phyloP scores from a whole-genome alignment of 1,140 invertebrate species.

The Brachionus plicatilis region DNA sequence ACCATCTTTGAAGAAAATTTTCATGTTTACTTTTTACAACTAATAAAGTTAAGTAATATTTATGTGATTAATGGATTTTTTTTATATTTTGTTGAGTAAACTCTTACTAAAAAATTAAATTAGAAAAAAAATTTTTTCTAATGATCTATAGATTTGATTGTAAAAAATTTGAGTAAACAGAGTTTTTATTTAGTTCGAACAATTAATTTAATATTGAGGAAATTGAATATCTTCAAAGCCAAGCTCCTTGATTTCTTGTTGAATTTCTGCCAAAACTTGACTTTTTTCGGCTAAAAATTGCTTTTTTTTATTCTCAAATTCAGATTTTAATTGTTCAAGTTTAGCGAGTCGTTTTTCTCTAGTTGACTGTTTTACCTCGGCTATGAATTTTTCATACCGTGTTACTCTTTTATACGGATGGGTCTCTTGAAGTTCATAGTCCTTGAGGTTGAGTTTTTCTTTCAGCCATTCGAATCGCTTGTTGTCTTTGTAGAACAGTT shows the following conservation, averaged over 20 bases:
- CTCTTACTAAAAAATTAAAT: no score
- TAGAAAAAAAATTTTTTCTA: no score
- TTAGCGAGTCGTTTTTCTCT: conserved; percentile 6
- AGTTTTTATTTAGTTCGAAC: background rate
- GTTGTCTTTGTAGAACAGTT: conserved; percentile 2
- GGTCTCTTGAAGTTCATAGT: background rate
- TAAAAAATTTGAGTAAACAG: no score
- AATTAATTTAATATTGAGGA: background rate
- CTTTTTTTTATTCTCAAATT: background rate
- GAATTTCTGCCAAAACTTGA: background rate
- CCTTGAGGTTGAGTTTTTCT: background rate
- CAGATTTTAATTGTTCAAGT: background rate
- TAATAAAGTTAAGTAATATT: no score
- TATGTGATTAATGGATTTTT: no score
- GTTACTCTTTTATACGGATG: conserved; percentile 12
- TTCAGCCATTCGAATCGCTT: conserved; percentile 8
- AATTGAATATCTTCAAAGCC: background rate
- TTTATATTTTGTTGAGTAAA: no score
- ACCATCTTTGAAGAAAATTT: no score
- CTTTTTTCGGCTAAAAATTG: background rate
- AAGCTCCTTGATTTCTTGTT: background rate
- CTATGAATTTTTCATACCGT: background rate
- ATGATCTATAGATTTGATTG: no score
- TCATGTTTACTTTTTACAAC: no score
- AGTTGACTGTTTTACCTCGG: background rate